phyloP scores from a whole-genome alignment of 2,888 invertebrate genomes.

The Sesia bembeciformis region DNA sequence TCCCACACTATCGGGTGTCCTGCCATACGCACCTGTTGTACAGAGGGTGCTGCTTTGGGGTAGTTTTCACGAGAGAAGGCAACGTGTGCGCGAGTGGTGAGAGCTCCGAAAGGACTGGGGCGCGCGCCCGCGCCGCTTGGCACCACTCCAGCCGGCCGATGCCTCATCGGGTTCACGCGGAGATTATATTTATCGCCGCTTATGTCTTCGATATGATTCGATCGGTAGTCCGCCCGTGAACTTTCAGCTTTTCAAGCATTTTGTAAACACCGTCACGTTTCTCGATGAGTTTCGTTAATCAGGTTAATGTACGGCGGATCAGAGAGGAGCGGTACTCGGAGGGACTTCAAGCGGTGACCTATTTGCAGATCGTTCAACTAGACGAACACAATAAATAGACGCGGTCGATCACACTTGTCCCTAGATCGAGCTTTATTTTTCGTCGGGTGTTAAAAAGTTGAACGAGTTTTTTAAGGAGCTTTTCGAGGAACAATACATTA shows the following conservation, averaged over 20 bases:
- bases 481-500: too few species aligned
- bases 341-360: slow-evolving; percentile 10
- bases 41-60: too few species aligned
- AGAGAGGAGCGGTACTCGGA: too few species aligned
- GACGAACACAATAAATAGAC: slow-evolving; percentile 15
- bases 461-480: too few species aligned
- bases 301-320: too few species aligned
- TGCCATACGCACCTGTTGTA: too few species aligned
- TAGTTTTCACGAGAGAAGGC: background rate
- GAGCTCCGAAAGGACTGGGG: background rate
- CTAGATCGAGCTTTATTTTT: background rate
- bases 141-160: background rate
- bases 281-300: too few species aligned
- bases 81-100: background rate
- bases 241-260: too few species aligned
- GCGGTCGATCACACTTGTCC: slow-evolving; percentile 17
- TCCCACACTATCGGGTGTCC: too few species aligned
- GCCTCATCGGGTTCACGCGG: background rate
- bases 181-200: background rate
- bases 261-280: too few species aligned
- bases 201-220: background rate
- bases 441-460: too few species aligned
- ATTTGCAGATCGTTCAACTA: slow-evolving; percentile 30
- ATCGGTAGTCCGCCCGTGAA: too few species aligned
- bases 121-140: background rate